Base-by-base conservation (phyloP, 2,797 vertebrate species). In the Mormyrops attenuatus region DNA sequence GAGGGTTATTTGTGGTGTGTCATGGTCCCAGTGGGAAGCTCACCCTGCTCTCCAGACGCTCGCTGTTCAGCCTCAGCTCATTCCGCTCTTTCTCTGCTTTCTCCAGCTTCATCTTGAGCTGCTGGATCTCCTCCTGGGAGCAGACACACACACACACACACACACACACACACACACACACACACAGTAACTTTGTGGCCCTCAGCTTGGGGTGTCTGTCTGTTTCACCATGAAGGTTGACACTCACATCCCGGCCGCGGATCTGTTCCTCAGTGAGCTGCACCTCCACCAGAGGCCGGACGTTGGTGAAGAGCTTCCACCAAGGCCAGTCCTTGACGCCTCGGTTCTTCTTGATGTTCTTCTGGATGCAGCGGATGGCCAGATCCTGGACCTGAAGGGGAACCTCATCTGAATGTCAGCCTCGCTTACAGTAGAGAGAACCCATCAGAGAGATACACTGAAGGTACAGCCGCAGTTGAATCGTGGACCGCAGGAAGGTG, bases 201-300 rank as follows among this genome's bases (percentile, higher is more conserved):
- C 22, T 15, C 20, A 53, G 50, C 84, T n/a, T 80, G 15, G 38
- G 73, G 38, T 38, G 38, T 44, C 5, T 80, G 73, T 44, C 73
- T 6, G 41, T 44, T 47, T 26, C 41, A 26, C 41, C 20, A 3
- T 20, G 15, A 41, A n/a, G 85, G 30, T 3, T 5, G 3, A 3
- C 38, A 47, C 97, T 91, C 94, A 99, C 97, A 90, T 99, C 98
- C 95, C 97, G 99, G 93, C 94, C 95, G 0, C 96, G 96, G 94
- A 99, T 98, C 96, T 99, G 98, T 87, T 99, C 98, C 94, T 99
- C 98, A 0, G 97, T 98, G 91, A 99, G 97, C 93, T 99, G 98
- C 90, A 99, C 97, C 93, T 98, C 95, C 11, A 99, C 97, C 90
- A 99, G 97, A 22, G 98, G 98, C 89, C 97, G 96, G 17, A 99